Percentiles rank a stretch among this genome's conserved stretches.
Conservation (phyloP, 2,888 invertebrate genomes). For the Leucoptera coffeella region DNA sequence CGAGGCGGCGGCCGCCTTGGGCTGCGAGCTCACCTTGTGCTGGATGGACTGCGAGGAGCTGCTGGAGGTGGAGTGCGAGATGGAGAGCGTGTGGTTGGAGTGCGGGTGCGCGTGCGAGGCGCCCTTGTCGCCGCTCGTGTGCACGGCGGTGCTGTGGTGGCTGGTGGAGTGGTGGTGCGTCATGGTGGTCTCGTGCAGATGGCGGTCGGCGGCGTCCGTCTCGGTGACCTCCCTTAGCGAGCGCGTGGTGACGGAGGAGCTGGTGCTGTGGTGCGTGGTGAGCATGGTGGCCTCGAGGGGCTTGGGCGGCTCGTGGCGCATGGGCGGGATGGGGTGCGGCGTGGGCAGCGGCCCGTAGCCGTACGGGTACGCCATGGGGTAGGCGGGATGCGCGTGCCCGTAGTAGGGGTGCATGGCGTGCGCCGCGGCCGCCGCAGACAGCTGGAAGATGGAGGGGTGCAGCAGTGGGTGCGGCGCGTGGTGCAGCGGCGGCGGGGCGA, state of each 20-base stretch:
- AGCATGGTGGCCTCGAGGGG: conserved; percentile 59
- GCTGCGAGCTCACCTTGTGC: conserved; percentile 53
- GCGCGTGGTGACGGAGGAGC: conserved; percentile 65
- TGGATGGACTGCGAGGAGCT: conserved; percentile 62
- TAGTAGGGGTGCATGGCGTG: conserved; percentile 67
- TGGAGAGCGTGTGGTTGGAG: conserved; percentile 56
- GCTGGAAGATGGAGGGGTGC: conserved; percentile 56
- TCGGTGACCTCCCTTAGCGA: conserved; percentile 56
- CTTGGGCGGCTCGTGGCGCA: conserved; percentile 47
- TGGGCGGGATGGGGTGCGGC: conserved; percentile 68
- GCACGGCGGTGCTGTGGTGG: conserved; percentile 58
- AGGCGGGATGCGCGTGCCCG: conserved; percentile 63
- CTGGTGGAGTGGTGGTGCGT: conserved; percentile 62
- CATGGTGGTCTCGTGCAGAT: conserved; percentile 59
- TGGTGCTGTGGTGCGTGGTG: conserved; percentile 64
- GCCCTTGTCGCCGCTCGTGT: conserved; percentile 59
- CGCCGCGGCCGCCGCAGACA: conserved; percentile 57
- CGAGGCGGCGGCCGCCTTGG: conserved; percentile 37
- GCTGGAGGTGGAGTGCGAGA: conserved; percentile 62
- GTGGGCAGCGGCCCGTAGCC: conserved; percentile 68
- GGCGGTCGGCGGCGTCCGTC: conserved; percentile 47
- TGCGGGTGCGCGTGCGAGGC: conserved; percentile 44
- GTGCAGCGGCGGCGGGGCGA: conserved; percentile 61
- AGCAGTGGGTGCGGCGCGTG: conserved; percentile 70
- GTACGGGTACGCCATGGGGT: conserved; percentile 65